These are phyloP conservation scores for Dichetophora obliterata DNA, from an alignment of 2,888 invertebrate genomes.

Conservation along the genomic window DNA sequence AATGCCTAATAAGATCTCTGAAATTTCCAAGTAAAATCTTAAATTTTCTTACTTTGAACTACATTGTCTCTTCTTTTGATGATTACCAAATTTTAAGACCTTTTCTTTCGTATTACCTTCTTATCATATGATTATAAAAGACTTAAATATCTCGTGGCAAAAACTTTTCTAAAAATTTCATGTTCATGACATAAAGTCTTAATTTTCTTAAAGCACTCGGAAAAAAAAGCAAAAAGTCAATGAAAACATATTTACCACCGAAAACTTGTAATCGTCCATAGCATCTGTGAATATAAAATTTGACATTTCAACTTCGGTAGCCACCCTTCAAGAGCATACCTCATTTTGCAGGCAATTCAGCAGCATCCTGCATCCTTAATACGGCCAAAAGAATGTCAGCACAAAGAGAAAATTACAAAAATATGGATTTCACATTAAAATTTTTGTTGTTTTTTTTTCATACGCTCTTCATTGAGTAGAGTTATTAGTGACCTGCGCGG, in stretches of 20 bases:
- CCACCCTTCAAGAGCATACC: not conserved
- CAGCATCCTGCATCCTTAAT: constrained; percentile 9
- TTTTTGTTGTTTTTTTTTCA: constrained; percentile 22
- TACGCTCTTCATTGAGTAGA: not conserved
- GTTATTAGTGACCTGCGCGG: not conserved
- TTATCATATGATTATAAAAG: too few relatives aligned
- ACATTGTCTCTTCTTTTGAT: not conserved
- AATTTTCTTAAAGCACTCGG: not conserved
- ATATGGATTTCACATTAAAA: constrained; percentile 64
- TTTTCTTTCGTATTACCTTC: too few relatives aligned
- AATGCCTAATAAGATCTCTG: too few relatives aligned
- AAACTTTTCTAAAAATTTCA: not conserved
- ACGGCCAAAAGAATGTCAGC: constrained; percentile 4
- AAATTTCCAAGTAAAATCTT: too few relatives aligned
- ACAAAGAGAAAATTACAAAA: constrained; percentile 48
- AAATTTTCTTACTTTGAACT: too few relatives aligned
- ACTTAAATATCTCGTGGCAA: too few relatives aligned
- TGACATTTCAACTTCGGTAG: not conserved
- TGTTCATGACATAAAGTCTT: too few relatives aligned
- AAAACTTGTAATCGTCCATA: not conserved
- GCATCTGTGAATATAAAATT: constrained; percentile 20
- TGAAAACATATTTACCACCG: not conserved
- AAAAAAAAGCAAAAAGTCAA: not conserved
- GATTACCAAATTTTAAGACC: not conserved
- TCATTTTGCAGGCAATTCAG: not conserved